Evolutionary conservation across 2,113 vertebrate genomes (phyloP).

Genomic region (Phrynosoma blainvillii): DNA sequence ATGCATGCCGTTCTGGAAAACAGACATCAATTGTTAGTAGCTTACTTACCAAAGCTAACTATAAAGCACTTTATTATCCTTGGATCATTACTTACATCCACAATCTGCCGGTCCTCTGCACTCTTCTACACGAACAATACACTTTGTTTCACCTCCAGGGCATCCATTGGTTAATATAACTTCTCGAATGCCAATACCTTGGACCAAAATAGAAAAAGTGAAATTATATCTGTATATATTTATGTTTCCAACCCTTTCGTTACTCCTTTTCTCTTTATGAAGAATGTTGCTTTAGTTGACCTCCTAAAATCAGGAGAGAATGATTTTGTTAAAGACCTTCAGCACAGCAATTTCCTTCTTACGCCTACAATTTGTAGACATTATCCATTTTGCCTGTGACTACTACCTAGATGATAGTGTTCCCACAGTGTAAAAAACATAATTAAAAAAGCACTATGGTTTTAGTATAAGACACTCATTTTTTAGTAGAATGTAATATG

Average conservation of each 20-base stretch:
- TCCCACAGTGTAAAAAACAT: not conserved
- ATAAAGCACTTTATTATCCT: not conserved
- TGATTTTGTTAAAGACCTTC: slow-evolving; percentile 22
- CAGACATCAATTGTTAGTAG: slow-evolving; percentile 30
- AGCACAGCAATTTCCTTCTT: slow-evolving; percentile 31
- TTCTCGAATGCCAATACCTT: slow-evolving; percentile 69
- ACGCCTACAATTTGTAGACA: slow-evolving; percentile 28
- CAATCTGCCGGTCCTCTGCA: slow-evolving; percentile 56
- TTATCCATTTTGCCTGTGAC: slow-evolving; percentile 15
- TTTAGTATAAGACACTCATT: not conserved
- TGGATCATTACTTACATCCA: slow-evolving; percentile 63
- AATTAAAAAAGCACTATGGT: not conserved
- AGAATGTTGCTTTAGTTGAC: slow-evolving; percentile 23
- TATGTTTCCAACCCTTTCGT: slow-evolving; percentile 1
- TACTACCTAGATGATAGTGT: not conserved
- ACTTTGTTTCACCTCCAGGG: slow-evolving; percentile 69
- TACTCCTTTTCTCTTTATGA: slow-evolving; percentile 42
- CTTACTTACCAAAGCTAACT: slow-evolving; percentile 14
- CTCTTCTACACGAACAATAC: slow-evolving; percentile 63
- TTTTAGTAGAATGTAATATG: slow-evolving; percentile 27
- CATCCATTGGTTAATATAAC: slow-evolving; percentile 72
- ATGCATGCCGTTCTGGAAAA: not conserved
- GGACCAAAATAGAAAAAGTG: slow-evolving; percentile 39
- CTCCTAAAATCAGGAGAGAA: slow-evolving; percentile 21
- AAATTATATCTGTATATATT: slow-evolving; percentile 7